phyloP scores from a whole-genome alignment of 2,888 invertebrate species.

The Gymnosoma rotundatum region DNA sequence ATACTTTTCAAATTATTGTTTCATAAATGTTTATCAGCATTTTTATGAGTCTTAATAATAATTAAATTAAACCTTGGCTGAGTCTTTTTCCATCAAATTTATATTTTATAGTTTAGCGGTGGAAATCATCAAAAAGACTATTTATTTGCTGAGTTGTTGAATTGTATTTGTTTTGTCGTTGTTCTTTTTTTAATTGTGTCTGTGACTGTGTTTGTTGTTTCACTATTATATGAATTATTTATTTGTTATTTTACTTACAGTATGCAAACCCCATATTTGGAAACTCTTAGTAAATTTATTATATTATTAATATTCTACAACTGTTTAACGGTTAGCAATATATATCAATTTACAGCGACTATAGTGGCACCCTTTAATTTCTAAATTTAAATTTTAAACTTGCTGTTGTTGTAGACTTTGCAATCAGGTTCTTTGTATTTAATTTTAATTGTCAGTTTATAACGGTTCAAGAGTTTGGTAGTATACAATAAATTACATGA shows the following conservation, averaged over 20 bases:
- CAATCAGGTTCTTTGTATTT: no score
- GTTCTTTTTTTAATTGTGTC: conserved; percentile 17
- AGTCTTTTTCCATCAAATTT: conserved; percentile 15
- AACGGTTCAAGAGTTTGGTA: no score
- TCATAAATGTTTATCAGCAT: not conserved
- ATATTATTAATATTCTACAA: no score
- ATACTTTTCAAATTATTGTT: not conserved
- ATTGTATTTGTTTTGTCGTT: conserved; percentile 55
- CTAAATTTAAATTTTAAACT: no score
- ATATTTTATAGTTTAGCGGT: not conserved
- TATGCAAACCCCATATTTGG: no score
- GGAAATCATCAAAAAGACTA: conserved; percentile 36
- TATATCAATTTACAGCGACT: no score
- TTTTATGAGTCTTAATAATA: conserved; percentile 3
- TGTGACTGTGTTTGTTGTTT: not conserved
- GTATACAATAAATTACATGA: no score
- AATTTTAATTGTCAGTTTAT: no score
- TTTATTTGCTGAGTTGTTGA: conserved; percentile 12
- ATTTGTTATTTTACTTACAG: not conserved
- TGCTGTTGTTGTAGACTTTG: no score
- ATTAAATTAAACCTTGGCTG: conserved; percentile 6
- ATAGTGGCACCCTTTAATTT: no score
- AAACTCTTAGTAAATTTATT: no score
- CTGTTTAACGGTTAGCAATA: no score
- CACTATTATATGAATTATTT: conserved; percentile 14